phyloP scores from a whole-genome alignment of 2,113 vertebrate genomes.

The Alethe castanea region DNA sequence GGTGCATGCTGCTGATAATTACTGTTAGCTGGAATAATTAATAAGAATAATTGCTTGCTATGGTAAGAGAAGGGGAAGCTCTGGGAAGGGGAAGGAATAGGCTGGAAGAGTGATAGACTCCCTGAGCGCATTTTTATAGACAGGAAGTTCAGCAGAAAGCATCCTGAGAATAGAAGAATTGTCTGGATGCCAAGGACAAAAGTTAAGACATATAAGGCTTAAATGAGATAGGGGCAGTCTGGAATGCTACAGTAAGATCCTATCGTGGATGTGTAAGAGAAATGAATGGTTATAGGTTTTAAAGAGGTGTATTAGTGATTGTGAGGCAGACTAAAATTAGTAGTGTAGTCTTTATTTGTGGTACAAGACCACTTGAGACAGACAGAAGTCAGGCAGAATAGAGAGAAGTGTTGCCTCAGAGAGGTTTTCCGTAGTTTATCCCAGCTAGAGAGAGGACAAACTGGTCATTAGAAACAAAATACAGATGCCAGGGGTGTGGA shows the following conservation, averaged over 20 bases:
- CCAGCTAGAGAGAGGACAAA: slow-evolving; percentile 61
- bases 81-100: slow-evolving; percentile 75
- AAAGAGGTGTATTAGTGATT: neutral
- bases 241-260: slow-evolving; percentile 23
- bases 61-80: slow-evolving; percentile 76
- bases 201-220: slow-evolving; percentile 67
- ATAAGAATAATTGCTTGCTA: slow-evolving; percentile 82
- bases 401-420: slow-evolving; percentile 24
- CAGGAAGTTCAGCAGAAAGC: slow-evolving; percentile 75
- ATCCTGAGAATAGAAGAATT: slow-evolving; percentile 73
- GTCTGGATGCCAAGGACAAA: slow-evolving; percentile 77
- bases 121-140: slow-evolving; percentile 73
- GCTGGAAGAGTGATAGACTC: slow-evolving; percentile 72
- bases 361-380: slow-evolving; percentile 9
- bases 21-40: slow-evolving; percentile 83
- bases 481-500: slow-evolving; percentile 42
- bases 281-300: neutral
- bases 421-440: slow-evolving; percentile 50
- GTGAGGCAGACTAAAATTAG: slow-evolving; percentile 5
- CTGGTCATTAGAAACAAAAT: slow-evolving; percentile 61
- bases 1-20: slow-evolving; percentile 81
- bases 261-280: neutral
- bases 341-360: neutral
- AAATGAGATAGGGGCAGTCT: slow-evolving; percentile 42
- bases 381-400: neutral